Percentiles rank a stretch among this genome's conserved stretches.
Evolutionary conservation across 2,888 invertebrate species (phyloP).

Genomic region (Galerucella calmariensis): DNA sequence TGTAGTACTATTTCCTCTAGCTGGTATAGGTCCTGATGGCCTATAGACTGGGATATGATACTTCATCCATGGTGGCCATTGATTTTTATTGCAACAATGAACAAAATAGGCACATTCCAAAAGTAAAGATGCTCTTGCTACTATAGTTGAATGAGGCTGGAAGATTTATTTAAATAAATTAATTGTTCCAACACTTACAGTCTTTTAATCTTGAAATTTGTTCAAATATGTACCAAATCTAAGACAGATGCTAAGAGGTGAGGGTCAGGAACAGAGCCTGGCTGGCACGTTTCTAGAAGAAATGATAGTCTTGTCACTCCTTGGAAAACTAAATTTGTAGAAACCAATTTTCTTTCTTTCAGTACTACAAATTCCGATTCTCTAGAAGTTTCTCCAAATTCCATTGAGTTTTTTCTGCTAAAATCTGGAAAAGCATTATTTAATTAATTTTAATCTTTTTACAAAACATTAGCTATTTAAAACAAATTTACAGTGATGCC

Average conservation of each 20-base stretch:
- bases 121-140: conserved; percentile 90
- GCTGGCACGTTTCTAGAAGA: conserved; percentile 93
- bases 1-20: conserved; percentile 60
- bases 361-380: conserved; percentile 90
- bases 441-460: neutral
- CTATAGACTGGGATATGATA: conserved; percentile 81
- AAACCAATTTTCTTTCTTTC: conserved; percentile 87
- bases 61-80: conserved; percentile 99
- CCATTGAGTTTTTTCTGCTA: conserved; percentile 85
- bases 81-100: conserved; percentile 96
- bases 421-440: conserved; percentile 66
- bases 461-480: neutral
- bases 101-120: conserved; percentile 97
- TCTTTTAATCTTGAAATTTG: conserved; percentile 47
- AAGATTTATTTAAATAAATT: conserved; percentile 47
- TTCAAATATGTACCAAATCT: conserved; percentile 78
- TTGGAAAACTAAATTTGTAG: conserved; percentile 80
- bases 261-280: conserved; percentile 96
- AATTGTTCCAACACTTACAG: too few species aligned
- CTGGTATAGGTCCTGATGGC: conserved; percentile 73
- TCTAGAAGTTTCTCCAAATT: conserved; percentile 80
- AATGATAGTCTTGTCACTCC: conserved; percentile 93
- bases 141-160: conserved; percentile 92
- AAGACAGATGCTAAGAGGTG: conserved; percentile 93
- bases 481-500: neutral